Base-by-base conservation (phyloP, 2,888 invertebrate genomes). In the Macroteleia sp. region DNA sequence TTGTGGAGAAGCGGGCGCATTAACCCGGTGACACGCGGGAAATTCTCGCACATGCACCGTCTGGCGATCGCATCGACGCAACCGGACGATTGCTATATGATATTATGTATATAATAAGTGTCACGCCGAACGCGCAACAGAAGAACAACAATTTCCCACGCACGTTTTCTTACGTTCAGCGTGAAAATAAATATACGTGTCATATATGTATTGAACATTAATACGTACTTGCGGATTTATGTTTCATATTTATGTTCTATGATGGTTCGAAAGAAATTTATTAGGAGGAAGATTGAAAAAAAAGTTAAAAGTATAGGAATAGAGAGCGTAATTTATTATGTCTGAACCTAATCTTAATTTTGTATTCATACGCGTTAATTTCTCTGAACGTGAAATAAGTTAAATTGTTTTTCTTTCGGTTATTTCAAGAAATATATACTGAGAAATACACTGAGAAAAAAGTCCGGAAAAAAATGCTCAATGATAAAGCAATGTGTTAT, bases 1-100 rank as follows among this genome's bases (percentile, higher is more conserved):
- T 77, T 77, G 70, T 66, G 54, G 71, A 56, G 64, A 66, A 71
- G 66, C 64, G 50, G 57, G 73, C 73, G 66, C 71, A 77, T 77
- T 77, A 77, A 77, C 77, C 77, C 71, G 71, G 77, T 77, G 77
- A 77, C 77, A 77, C 77, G 71, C 77, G 77, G 77, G 69, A 76
- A 76, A 76, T 76, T 76, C 76, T 70, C 69, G 62, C 69, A 36
- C 46, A 61, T 59, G 70, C 61, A 57, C 73, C 71, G 71, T 71
- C 71, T 71, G 71, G 71, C 62, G 71, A 62, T 62, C 62, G 61
- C 71, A 42, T 61, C 50, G 57, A 59, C 59, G 69, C 69, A 42
- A 54, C 61, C 70, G 42, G 42, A 69, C 64, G 41, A 70, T 57
- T 76, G 57, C 76, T 57, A 28, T 64, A 70, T 57, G 67, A 62